phyloP scores from a whole-genome alignment of 2,113 vertebrate genomes.

The Oryzias celebensis region DNA sequence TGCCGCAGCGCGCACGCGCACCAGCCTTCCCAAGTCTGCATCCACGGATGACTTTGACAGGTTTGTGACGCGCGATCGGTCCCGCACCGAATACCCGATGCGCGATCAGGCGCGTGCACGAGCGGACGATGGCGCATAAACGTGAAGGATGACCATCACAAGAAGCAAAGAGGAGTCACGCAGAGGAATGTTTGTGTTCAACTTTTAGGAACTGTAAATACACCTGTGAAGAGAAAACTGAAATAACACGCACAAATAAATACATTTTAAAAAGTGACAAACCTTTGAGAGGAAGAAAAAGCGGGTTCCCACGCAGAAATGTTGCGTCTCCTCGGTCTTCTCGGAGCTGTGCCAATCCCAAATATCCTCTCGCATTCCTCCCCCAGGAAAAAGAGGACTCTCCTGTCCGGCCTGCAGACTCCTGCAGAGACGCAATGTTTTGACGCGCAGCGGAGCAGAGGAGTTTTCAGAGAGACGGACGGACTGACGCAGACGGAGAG shows the following conservation, averaged over 20 bases:
- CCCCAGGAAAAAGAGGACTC: conserved; percentile 39
- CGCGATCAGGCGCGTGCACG: conserved; percentile 25
- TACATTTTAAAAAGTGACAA: conserved; percentile 32
- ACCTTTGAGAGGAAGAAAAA: conserved; percentile 76
- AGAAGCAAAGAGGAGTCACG: no score
- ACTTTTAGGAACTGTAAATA: conserved; percentile 2
- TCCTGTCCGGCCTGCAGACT: conserved; percentile 45
- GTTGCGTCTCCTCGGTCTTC: conserved; percentile 56
- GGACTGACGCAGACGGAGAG: conserved; percentile 44
- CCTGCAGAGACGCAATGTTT: conserved; percentile 76
- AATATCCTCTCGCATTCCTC: conserved; percentile 51
- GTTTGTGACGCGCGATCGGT: conserved; percentile 20
- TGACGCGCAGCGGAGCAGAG: conserved; percentile 65
- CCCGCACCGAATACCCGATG: conserved; percentile 37
- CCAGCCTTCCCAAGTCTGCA: conserved; percentile 8
- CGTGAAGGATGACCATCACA: conserved; percentile 41
- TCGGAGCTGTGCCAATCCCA: conserved; percentile 57
- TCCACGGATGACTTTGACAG: conserved; percentile 36
- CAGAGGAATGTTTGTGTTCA: no score
- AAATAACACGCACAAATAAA: conserved; percentile 31
- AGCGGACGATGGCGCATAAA: conserved; percentile 59
- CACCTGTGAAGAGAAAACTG: conserved; percentile 43
- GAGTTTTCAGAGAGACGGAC: conserved; percentile 58
- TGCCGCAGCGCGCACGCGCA: conserved; percentile 36
- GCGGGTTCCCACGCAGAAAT: conserved; percentile 56